These are phyloP conservation scores for Onthophagus taurus DNA, from an alignment of 1,140 invertebrate genomes.

Conservation along the genomic window DNA sequence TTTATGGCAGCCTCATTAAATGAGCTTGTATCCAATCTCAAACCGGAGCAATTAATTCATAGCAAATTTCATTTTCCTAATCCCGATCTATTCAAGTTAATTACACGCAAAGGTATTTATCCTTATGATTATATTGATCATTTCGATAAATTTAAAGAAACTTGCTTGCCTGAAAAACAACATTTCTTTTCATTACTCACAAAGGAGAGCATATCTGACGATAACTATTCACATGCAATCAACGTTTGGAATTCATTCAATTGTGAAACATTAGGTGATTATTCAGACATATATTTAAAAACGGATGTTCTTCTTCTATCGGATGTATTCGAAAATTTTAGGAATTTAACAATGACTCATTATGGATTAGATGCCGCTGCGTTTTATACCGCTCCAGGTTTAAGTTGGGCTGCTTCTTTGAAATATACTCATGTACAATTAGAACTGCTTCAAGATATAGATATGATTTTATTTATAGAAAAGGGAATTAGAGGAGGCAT, in stretches of 20 bases:
- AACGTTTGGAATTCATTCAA: constrained; percentile 39
- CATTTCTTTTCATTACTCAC: constrained; percentile 33
- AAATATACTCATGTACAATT: constrained; percentile 37
- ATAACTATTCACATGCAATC: constrained; percentile 37
- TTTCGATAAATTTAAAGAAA: constrained; percentile 29
- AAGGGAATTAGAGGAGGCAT: constrained; percentile 19
- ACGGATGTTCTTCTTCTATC: constrained; percentile 35
- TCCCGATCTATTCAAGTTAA: constrained; percentile 11
- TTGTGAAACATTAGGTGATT: constrained; percentile 34
- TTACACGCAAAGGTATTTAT: constrained; percentile 27
- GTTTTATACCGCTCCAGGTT: constrained; percentile 35
- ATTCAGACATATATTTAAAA: constrained; percentile 39
- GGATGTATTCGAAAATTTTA: constrained; percentile 40
- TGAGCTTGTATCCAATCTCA: background rate
- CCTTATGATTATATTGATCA: constrained; percentile 29
- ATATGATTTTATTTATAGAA: constrained; percentile 31
- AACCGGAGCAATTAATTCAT: constrained; percentile 15
- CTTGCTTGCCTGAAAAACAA: constrained; percentile 25
- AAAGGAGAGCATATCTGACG: constrained; percentile 22
- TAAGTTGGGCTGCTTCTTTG: constrained; percentile 38
- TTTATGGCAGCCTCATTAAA: constrained; percentile 2
- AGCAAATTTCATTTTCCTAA: background rate
- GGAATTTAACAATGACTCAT: constrained; percentile 22
- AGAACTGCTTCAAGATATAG: constrained; percentile 37
- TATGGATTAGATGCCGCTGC: constrained; percentile 32